Conservation (phyloP, 2,113 vertebrate species). For the Pipa parva region DNA sequence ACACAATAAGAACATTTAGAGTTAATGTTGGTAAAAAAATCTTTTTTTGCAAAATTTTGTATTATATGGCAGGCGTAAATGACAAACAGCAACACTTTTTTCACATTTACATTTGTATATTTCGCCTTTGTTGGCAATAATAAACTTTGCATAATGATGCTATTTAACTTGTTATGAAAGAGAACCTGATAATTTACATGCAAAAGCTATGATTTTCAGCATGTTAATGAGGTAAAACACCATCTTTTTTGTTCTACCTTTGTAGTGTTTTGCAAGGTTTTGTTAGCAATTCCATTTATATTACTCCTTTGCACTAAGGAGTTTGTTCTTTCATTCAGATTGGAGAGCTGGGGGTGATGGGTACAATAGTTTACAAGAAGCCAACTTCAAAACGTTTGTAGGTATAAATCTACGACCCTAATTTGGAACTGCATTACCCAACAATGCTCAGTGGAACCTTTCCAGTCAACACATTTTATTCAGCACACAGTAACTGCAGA, state of each 20-base stretch:
- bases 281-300: not conserved
- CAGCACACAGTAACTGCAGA: no score
- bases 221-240: not conserved
- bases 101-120: constrained; percentile 2
- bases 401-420: no score
- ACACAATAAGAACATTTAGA: not conserved
- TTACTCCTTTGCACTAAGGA: no score
- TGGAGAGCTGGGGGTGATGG: no score
- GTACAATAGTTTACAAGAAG: no score
- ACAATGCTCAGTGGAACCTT: no score
- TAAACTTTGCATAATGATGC: not conserved
- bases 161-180: not conserved
- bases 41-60: not conserved
- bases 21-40: not conserved
- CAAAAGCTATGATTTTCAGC: not conserved
- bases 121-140: not conserved
- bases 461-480: no score
- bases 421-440: no score
- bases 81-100: not conserved
- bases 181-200: not conserved
- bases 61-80: not conserved
- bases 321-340: no score
- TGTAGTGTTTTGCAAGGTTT: not conserved
- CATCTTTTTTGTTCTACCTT: not conserved
- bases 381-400: no score